Base-by-base conservation (phyloP, 1,140 invertebrate species). In the Saccostrea glomerata region DNA sequence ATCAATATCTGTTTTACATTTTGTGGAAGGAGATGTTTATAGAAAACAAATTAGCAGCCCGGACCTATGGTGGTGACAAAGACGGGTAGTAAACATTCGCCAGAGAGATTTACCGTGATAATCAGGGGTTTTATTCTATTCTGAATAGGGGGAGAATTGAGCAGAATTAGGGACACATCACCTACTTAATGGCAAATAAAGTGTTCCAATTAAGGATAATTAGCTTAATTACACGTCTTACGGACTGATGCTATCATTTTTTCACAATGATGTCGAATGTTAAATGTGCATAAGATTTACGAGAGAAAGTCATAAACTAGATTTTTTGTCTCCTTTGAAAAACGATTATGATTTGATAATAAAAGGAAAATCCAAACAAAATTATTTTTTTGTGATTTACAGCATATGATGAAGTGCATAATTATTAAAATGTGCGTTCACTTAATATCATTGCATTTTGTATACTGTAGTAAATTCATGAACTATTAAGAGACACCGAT, bases 21-120 rank as follows among this genome's bases (percentile, higher is more conserved):
- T 77, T 77, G 30, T 23, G 70, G 70, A 77, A 77, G 70, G 70
- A 77, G 70, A 77, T 77, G 70, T 77, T 77, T 77, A 77, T 77
- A 77, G 70, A 77, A 77, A 77, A 77, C 70, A 77, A 77, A 77
- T 77, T 77, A 77, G 70, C 70, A 77, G 70, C 70, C 70, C 70
- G 23, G 70, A 36, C 70, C 70, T 15, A 12, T 77, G 30, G 25
- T 25, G 25, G 25, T 77, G 70, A 77, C 70, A 77, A 77, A 77
- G 70, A 25, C 70, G 30, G 30, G 70, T 30, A 77, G 70, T 77
- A 77, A 77, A 77, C 70, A 77, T 77, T 30, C 70, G 25, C 13
- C 70, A 30, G 70, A 3, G 70, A 77, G 70, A 77, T 77, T 30
- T 25, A 36, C 70, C 70, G 70, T 25, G 70, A 77, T 77, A 77